Evolutionary conservation across 2,888 invertebrate genomes (phyloP), one percentile per base, ranked within the genome.

Genomic region (Stenotaenia linearis): DNA sequence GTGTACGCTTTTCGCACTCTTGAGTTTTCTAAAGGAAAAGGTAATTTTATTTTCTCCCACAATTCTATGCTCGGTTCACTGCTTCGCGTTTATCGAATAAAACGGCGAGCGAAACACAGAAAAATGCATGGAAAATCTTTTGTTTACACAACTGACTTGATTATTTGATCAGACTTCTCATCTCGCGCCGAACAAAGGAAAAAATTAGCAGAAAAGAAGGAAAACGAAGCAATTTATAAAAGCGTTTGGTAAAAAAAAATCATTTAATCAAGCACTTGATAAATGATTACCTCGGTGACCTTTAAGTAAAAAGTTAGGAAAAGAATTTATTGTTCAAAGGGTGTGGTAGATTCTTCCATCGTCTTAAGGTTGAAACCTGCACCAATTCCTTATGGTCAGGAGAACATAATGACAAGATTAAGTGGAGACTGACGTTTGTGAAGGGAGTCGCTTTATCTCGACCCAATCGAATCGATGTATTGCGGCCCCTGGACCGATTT

Each of bases 341-440:
- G 69, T 69, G 69, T 69, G 69, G 69, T 28, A 28, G 69, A 28
- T 69, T 25, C 28, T 69, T 69, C 69, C 69, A 69, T 69, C 69
- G n/a, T n/a, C 18, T 61, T 69, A 28, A 69, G 69, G 69, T 69
- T 69, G 25, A 25, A 69, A 69, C 69, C 69, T 69, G 25, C 5
- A 69, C 69, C 69, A 69, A 69, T 69, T 69, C 25, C 69, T 23
- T 69, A 18, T 69, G 69, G 69, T 69, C 69, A 69, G 25, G 69
- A 18, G 69, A 69, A 69, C 69, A 69, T 69, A 69, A 69, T 69
- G 69, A 69, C 69, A 69, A 69, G 69, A 69, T 69, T 69, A 69
- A 69, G 69, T 69, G 69, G 69, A 28, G 69, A 28, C 25, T 69
- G 69, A 69, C 50, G 50, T 69, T 69, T 69, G 25, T 69, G 25